phyloP scores from a whole-genome alignment of 2,888 invertebrate species.

The Parnassius smintheus region DNA sequence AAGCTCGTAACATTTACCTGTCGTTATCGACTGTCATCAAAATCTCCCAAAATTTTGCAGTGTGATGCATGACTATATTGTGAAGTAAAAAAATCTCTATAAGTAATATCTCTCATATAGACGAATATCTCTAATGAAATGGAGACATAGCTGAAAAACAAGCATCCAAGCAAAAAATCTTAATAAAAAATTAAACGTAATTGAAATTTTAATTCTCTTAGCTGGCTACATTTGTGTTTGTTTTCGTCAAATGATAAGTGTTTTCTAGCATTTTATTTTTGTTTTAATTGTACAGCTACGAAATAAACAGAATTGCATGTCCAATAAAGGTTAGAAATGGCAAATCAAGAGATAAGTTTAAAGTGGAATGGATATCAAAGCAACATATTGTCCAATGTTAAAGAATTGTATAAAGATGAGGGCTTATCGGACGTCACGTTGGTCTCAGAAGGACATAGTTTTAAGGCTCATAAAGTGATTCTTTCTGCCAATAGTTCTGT shows the following conservation, averaged over 20 bases:
- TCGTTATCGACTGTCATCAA: too few relatives aligned
- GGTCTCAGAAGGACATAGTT: constrained; percentile 84
- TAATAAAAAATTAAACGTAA: too few relatives aligned
- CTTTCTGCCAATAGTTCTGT: constrained; percentile 85
- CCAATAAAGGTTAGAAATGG: constrained; percentile 47
- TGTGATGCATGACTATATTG: too few relatives aligned
- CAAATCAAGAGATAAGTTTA: constrained; percentile 83
- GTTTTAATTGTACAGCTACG: constrained; percentile 33
- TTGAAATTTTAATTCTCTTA: neutral
- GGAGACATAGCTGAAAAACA: too few relatives aligned
- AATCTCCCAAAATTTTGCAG: too few relatives aligned
- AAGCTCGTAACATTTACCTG: too few relatives aligned
- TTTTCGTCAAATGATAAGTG: constrained; percentile 18
- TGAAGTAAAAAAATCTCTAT: too few relatives aligned
- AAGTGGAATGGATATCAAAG: constrained; percentile 86
- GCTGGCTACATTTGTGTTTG: constrained; percentile 18
- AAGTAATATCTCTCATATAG: too few relatives aligned
- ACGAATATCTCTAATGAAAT: too few relatives aligned
- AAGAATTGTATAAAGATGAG: constrained; percentile 83
- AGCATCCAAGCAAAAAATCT: too few relatives aligned
- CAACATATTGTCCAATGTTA: constrained; percentile 83
- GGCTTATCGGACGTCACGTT: constrained; percentile 85
- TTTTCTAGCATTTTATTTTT: constrained; percentile 37
- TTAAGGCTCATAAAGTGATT: constrained; percentile 85
- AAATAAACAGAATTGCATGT: constrained; percentile 39